A percentile compares a stretch with the other conserved stretches of the same genome.
These are phyloP conservation scores for Rhizoglyphus robini DNA, from an alignment of 1,140 invertebrate species.

Conservation along the genomic window DNA sequence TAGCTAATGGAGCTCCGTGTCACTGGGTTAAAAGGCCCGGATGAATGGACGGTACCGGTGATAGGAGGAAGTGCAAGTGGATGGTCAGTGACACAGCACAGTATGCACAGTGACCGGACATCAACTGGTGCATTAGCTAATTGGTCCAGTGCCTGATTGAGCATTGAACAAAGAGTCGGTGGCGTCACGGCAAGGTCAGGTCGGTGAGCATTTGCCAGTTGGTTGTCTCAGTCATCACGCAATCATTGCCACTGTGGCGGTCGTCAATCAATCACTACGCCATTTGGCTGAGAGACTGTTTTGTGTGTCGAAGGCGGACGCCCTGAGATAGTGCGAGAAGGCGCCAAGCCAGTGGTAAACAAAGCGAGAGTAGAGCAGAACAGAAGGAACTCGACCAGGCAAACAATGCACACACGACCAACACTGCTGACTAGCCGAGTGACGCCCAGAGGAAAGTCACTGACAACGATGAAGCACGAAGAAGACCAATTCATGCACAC, in stretches of 20 bases:
- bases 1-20: too few relatives aligned
- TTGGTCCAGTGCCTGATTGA: too few relatives aligned
- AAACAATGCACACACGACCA: not conserved
- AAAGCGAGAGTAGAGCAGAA: not conserved
- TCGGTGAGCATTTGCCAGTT: not conserved
- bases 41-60: too few relatives aligned
- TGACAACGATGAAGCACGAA: not conserved
- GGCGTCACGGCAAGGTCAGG: not conserved
- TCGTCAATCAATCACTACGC: slow-evolving; percentile 10
- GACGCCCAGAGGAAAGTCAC: too few relatives aligned
- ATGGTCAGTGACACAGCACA: too few relatives aligned
- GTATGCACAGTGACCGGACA: not conserved
- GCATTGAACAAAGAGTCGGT: not conserved
- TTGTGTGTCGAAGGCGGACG: not conserved
- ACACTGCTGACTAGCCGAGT: not conserved
- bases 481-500: not conserved
- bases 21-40: too few relatives aligned
- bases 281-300: not conserved
- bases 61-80: too few relatives aligned
- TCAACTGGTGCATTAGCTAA: too few relatives aligned
- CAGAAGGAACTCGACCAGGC: not conserved
- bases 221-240: not conserved
- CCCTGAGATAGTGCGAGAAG: not conserved
- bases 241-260: not conserved
- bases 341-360: not conserved